These are phyloP conservation scores for Phalanger gymnotis DNA, from an alignment of 2,797 vertebrate genomes.

Conservation along the genomic window DNA sequence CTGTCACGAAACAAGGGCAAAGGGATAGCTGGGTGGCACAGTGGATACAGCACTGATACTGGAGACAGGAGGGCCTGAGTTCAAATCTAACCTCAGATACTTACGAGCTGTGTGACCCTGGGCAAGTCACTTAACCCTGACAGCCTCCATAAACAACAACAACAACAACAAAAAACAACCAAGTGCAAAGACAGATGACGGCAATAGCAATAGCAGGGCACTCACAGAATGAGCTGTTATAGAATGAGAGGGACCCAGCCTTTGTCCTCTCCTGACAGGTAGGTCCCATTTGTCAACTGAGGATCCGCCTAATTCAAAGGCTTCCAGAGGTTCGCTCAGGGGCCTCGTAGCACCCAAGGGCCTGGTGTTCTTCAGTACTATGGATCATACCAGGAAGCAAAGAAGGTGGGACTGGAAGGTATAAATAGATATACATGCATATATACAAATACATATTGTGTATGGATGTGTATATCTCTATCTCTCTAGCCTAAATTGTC, in stretches of 20 bases:
- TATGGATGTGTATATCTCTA: not conserved
- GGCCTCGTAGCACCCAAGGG: not conserved
- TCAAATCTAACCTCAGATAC: not conserved
- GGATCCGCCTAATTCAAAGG: not conserved
- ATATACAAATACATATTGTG: not conserved
- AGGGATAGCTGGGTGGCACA: not conserved
- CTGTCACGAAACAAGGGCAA: not conserved
- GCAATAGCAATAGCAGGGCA: not conserved
- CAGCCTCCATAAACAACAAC: not conserved
- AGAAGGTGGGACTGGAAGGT: not conserved
- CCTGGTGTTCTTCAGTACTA: not conserved
- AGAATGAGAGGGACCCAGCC: not conserved
- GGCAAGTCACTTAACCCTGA: not conserved
- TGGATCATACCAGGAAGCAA: not conserved
- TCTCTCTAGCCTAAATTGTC: not conserved
- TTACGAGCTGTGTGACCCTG: fast-evolving
- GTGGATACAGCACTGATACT: not conserved
- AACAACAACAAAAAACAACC: not conserved
- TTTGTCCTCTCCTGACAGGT: not conserved
- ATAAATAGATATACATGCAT: not conserved
- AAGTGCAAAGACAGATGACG: not conserved
- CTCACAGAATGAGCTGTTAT: not conserved
- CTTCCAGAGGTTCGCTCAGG: not conserved
- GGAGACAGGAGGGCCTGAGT: not conserved
- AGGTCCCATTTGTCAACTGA: not conserved